Conservation (phyloP, 2,113 vertebrate genomes). For the Xenopus laevis region DNA sequence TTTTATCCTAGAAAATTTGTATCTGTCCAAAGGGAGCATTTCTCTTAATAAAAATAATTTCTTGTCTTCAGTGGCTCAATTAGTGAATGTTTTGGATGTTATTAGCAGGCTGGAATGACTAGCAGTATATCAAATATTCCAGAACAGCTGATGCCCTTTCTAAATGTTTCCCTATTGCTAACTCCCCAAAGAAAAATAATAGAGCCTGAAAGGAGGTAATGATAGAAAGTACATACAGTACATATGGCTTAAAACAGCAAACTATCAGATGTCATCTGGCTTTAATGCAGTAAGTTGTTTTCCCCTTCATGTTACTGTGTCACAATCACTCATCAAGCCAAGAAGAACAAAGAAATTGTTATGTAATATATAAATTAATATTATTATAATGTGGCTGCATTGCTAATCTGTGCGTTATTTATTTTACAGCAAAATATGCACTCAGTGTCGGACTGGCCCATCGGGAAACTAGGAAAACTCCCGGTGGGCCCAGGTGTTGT, state of each 20-base stretch:
- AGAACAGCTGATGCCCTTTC: slow-evolving; percentile 10
- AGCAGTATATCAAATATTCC: slow-evolving; percentile 34
- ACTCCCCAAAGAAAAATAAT: slow-evolving; percentile 26
- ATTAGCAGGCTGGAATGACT: slow-evolving; percentile 16
- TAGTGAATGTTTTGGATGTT: slow-evolving; percentile 28
- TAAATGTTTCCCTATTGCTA: slow-evolving; percentile 26
- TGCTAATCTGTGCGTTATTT: not conserved
- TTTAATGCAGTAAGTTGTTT: slow-evolving; percentile 11
- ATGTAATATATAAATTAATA: not conserved
- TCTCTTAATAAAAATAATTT: slow-evolving; percentile 30
- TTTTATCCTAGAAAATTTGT: slow-evolving; percentile 22
- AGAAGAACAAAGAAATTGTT: not conserved
- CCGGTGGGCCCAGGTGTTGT: too few relatives aligned
- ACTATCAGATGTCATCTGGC: slow-evolving; percentile 32
- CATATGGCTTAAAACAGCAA: slow-evolving; percentile 24
- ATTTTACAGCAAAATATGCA: too few relatives aligned
- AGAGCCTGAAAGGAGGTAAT: slow-evolving; percentile 24
- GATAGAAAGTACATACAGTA: slow-evolving; percentile 25
- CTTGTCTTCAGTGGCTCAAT: slow-evolving; percentile 22
- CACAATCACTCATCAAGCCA: slow-evolving; percentile 10
- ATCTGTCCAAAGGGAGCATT: slow-evolving; percentile 14
- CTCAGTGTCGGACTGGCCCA: too few relatives aligned
- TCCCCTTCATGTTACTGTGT: slow-evolving; percentile 20
- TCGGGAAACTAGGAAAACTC: too few relatives aligned
- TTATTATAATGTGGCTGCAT: not conserved